phyloP scores from a whole-genome alignment of 2,113 vertebrate species.

The Brienomyrus brachyistius region DNA sequence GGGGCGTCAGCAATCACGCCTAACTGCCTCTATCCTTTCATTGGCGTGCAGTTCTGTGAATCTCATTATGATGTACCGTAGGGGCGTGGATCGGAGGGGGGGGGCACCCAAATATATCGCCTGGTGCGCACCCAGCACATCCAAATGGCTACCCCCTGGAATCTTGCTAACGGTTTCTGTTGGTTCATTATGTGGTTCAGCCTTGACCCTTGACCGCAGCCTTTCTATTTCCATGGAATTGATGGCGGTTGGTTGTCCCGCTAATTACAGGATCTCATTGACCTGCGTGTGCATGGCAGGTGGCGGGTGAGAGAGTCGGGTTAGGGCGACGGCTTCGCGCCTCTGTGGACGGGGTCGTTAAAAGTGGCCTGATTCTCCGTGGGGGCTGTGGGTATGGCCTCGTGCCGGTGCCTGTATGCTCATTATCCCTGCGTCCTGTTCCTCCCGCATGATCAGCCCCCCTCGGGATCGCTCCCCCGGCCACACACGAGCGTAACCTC shows the following conservation, averaged over 20 bases:
- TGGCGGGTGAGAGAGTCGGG: background rate
- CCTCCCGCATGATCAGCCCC: background rate
- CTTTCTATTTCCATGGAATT: background rate
- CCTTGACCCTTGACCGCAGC: background rate
- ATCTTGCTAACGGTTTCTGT: background rate
- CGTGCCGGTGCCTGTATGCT: background rate
- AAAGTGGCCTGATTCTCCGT: background rate
- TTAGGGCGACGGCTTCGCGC: background rate
- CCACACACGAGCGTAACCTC: background rate
- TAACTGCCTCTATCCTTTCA: background rate
- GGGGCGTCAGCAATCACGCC: background rate
- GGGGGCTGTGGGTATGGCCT: background rate
- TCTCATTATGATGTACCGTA: background rate
- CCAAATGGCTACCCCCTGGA: background rate
- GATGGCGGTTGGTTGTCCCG: background rate
- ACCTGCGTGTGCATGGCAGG: background rate
- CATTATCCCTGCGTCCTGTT: background rate
- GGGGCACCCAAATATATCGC: background rate
- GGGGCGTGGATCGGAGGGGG: background rate
- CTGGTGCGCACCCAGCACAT: background rate
- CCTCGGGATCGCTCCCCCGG: background rate
- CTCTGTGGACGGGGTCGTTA: background rate
- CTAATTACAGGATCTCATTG: background rate
- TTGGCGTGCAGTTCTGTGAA: background rate
- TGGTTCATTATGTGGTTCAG: background rate